Base-by-base conservation (phyloP, 2,113 vertebrate species). In the Neodon shergylaensis region DNA sequence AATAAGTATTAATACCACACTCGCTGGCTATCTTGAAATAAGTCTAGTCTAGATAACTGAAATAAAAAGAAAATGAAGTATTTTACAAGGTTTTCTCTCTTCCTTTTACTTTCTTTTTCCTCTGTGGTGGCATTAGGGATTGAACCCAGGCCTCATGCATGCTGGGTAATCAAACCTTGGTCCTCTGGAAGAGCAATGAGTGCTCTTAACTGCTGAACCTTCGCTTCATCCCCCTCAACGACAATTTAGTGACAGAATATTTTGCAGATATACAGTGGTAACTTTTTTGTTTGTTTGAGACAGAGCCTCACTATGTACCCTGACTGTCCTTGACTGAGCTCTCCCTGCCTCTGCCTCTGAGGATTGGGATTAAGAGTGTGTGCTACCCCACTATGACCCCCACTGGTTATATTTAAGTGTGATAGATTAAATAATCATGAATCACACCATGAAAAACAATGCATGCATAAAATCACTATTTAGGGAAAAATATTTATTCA, bases 391-490 rank as follows among this genome's bases (percentile, higher is more conserved):
- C 39, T 17, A 85, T 39, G 42, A 33, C 13, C 22, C 58, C 54
- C n/a, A 63, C 7, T 82, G 54, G 54, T 63, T 63, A 42, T 4
- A 63, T 63, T 83, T 83, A 42, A 63, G 61, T 83, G 81, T 83
- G 81, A 42, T 24, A 83, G n/a, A 42, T 28, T 63, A 42, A 83
- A 83, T 61, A 42, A 22, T 3, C 84, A 26, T 74, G 33, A 94
- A 90, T 77, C n/a, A 81, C 21, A 88, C 66, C 31, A 66, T 44
- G 49, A 8, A 96, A 96, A 93, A 87, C 17, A 47, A 94, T 44
- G 13, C 13, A 93, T 36, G 77, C 13, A 94, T 39, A 81, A 94
- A 83, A 91, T 73, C 33, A 94, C 14, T n/a, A 91, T 90, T 96
- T 13, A 77, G 44, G 63, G 31, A 78, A 78, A 70, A 24, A 39